Percentiles rank a stretch among this genome's conserved stretches.
phyloP scores from a whole-genome alignment of 2,797 vertebrate species.

The Agapornis canus region DNA sequence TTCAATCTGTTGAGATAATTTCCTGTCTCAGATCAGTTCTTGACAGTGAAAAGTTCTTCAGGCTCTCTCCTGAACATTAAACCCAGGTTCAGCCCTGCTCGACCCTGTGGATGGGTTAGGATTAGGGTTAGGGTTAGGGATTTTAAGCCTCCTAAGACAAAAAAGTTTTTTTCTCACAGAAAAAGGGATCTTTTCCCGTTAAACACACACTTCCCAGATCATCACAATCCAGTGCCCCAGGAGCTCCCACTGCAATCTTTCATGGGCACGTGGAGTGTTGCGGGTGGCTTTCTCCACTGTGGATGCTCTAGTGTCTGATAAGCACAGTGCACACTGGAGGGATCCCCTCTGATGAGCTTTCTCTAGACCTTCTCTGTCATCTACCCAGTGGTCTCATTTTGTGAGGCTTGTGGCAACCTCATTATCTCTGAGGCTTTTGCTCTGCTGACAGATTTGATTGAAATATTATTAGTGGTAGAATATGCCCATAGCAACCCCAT shows the following conservation, averaged over 20 bases:
- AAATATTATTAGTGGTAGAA: not conserved
- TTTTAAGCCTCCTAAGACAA: not conserved
- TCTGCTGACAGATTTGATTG: not conserved
- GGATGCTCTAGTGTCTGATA: not conserved
- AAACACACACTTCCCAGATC: not conserved
- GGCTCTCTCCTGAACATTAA: not conserved
- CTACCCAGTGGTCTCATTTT: not conserved
- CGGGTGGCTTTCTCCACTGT: not conserved
- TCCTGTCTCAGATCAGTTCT: not conserved
- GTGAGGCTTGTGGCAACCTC: not conserved
- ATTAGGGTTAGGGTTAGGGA: too few species aligned
- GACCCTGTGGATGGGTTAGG: too few species aligned
- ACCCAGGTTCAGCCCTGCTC: not conserved
- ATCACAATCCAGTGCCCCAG: not conserved
- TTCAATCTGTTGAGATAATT: not conserved
- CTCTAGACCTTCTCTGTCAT: not conserved
- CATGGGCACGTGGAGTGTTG: fast-evolving
- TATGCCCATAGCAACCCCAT: not conserved
- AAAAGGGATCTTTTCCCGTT: not conserved
- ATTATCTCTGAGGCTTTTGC: not conserved
- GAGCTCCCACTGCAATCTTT: not conserved
- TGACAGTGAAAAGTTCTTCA: not conserved
- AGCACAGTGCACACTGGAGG: not conserved
- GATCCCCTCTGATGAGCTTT: not conserved
- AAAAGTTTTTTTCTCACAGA: not conserved